These are phyloP conservation scores for Chironomus tentans DNA, from an alignment of 2,888 invertebrate species.

Conservation along the genomic window DNA sequence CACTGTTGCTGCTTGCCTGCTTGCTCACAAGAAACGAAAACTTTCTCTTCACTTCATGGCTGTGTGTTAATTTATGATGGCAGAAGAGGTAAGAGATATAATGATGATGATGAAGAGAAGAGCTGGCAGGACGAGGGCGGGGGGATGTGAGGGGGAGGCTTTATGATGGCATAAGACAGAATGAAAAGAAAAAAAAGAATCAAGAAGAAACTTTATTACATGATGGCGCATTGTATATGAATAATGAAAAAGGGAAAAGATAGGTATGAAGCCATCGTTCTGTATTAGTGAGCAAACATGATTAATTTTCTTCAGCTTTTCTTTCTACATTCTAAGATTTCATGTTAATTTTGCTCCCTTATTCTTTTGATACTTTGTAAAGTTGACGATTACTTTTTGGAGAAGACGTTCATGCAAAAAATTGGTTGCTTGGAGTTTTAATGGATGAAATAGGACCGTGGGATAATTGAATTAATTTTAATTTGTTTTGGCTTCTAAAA, in stretches of 20 bases:
- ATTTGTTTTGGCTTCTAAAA: too few species aligned
- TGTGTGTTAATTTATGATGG: conserved; percentile 16
- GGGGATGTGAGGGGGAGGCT: neutral
- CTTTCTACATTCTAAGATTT: neutral
- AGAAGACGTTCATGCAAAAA: too few species aligned
- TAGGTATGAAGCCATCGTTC: neutral
- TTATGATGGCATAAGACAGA: neutral
- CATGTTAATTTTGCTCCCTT: too few species aligned
- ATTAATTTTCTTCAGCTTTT: conserved; percentile 9
- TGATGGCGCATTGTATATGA: neutral
- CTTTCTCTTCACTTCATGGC: neutral
- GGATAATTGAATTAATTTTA: too few species aligned
- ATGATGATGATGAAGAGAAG: neutral
- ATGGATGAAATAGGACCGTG: too few species aligned
- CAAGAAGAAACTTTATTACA: conserved; percentile 19
- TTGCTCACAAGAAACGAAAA: neutral
- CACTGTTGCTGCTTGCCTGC: too few species aligned
- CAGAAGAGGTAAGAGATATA: neutral
- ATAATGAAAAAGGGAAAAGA: conserved; percentile 2
- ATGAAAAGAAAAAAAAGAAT: neutral
- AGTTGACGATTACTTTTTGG: too few species aligned
- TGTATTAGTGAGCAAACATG: conserved; percentile 16
- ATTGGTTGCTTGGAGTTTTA: too few species aligned
- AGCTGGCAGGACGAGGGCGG: neutral
- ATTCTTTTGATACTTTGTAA: too few species aligned